Base-by-base conservation (phyloP, 2,888 invertebrate genomes). In the Sarcophaga rosellei region DNA sequence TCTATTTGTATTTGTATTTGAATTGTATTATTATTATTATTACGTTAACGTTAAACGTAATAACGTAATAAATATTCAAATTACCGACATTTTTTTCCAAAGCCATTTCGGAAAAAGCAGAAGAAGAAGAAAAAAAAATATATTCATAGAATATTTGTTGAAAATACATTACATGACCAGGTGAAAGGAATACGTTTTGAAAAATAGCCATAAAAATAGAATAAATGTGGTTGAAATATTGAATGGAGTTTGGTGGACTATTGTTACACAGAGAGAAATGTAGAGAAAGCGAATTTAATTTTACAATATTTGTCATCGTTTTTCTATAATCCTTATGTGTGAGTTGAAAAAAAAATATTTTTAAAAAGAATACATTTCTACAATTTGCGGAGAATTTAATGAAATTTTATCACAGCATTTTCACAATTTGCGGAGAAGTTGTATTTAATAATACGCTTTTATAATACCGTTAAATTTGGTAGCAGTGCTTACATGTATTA, bases 51-150 rank as follows among this genome's bases (percentile, higher is more conserved):
- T 70, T 79, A 77, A 78, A 84, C 77, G 81, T 88, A 87, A 88
- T 88, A 88, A 88, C 84, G 88, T 87, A 88, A 88, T 88, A 88
- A 88, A 88, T 88, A 88, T 88, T 88, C 88, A 88, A 88, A 88
- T 88, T 87, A 87, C 75, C 82, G 79, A 81, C 66, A 83, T 84
- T 87, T 88, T 85, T 88, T 75, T 79, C 20, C 20, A 17, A 17
- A 53, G 12, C 17, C 53, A 53, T 53, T 53, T 53, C 53, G 17
- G 15, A 53, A 53, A 53, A 15, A 15, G 53, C 15, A 53, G 2
- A 35, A 35, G 10, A 35, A 35, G 8, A 35, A 35, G 35, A 35
- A 6, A 35, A 35, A 35, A 1, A 35, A 0, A 35, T 35, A 10
- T 35, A 35, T 35, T 35, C 35, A 35, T 35, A 35, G 35, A 35